Conservation (phyloP, 2,113 vertebrate genomes). For the Gymnobelideus leadbeateri region DNA sequence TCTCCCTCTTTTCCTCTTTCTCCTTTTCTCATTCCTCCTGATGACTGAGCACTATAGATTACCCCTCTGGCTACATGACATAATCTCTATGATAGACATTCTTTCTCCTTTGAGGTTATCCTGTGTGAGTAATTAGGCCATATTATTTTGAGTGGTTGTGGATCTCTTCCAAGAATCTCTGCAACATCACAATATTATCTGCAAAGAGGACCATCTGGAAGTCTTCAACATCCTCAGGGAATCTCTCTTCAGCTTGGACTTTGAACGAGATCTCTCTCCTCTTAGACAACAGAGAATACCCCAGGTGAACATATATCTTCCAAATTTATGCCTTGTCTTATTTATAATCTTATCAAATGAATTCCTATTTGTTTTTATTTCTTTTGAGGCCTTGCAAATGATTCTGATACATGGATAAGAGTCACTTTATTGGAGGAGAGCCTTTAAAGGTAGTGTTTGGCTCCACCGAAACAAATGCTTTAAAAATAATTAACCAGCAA, state of each 20-base stretch:
- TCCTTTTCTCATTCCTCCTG: background rate
- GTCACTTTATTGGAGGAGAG: background rate
- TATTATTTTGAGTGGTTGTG: background rate
- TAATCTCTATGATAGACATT: background rate
- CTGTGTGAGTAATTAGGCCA: background rate
- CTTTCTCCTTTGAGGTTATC: background rate
- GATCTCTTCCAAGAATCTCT: background rate
- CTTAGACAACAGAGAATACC: background rate
- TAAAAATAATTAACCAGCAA: background rate
- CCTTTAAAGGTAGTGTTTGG: background rate
- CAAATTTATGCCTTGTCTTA: background rate
- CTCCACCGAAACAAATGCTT: background rate
- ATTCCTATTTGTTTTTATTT: background rate
- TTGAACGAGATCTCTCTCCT: background rate
- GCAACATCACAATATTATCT: background rate
- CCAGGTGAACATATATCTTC: background rate
- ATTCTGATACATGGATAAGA: background rate
- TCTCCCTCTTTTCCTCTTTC: no score
- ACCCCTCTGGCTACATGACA: background rate
- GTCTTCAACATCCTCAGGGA: background rate
- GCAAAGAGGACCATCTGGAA: background rate
- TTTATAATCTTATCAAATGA: background rate
- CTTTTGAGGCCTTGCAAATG: background rate
- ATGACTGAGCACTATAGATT: background rate
- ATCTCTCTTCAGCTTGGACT: background rate